Percentiles rank a stretch among this genome's conserved stretches.
These are phyloP conservation scores for Eurystomus glaucurus DNA, from an alignment of 2,797 vertebrate genomes.

Conservation along the genomic window DNA sequence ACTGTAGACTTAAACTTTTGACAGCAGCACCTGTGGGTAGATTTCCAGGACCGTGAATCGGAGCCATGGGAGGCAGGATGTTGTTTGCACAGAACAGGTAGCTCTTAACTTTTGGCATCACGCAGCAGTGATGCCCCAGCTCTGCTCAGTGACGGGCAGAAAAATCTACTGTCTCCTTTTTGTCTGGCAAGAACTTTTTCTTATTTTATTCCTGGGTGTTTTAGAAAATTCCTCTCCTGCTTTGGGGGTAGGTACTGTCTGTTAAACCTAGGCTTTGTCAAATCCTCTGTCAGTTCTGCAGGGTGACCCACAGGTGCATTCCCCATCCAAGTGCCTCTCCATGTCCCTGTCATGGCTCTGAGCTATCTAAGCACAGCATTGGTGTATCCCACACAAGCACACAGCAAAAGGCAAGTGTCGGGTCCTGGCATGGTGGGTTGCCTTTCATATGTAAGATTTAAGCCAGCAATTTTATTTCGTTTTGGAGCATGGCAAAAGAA, in stretches of 20 bases:
- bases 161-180: neutral
- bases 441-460: neutral
- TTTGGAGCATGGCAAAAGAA: neutral
- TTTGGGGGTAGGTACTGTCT: neutral
- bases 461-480: fast-evolving
- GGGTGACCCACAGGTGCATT: neutral
- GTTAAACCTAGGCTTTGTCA: neutral
- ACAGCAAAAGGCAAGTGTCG: neutral
- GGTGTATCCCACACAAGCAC: fast-evolving
- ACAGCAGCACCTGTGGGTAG: neutral
- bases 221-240: neutral
- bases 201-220: neutral
- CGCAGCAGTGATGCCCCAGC: neutral
- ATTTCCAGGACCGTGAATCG: neutral
- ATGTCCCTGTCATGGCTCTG: fast-evolving
- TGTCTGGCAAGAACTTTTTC: neutral
- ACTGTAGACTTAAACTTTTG: neutral
- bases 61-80: neutral
- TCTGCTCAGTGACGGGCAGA: neutral
- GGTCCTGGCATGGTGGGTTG: neutral
- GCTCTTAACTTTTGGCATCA: neutral
- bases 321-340: fast-evolving
- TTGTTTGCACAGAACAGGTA: neutral
- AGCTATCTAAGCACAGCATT: neutral
- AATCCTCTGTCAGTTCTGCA: neutral